These are phyloP conservation scores for Lobophora halterata DNA, from an alignment of 2,888 invertebrate genomes.

Conservation along the genomic window DNA sequence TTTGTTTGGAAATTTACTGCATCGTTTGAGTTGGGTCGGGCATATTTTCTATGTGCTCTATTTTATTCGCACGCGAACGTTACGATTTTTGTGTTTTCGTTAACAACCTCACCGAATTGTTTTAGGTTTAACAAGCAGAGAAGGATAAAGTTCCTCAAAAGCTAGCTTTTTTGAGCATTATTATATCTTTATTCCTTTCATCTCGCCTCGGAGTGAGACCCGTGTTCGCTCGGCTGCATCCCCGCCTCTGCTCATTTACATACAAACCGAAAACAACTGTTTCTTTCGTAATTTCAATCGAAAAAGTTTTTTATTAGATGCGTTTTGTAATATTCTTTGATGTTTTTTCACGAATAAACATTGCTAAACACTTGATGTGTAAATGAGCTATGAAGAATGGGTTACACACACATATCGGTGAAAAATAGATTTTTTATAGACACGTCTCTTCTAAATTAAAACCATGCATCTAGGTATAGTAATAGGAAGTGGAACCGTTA, in stretches of 20 bases:
- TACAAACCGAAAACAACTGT: conserved; percentile 30
- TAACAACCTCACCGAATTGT: not conserved
- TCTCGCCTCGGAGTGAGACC: too few species aligned
- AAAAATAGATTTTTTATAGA: too few species aligned
- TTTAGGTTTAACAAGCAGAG: too few species aligned
- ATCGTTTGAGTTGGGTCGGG: conserved; percentile 12
- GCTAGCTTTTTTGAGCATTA: too few species aligned
- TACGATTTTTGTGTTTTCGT: conserved; percentile 10
- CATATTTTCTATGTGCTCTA: conserved; percentile 4
- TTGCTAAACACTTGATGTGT: too few species aligned
- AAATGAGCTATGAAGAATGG: too few species aligned
- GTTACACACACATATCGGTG: too few species aligned
- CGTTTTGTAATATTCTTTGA: not conserved
- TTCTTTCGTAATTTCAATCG: conserved; percentile 18
- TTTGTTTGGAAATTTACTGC: conserved; percentile 10
- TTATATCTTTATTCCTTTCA: too few species aligned
- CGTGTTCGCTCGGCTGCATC: conserved; percentile 7
- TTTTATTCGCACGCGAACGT: conserved; percentile 7
- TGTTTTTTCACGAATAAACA: not conserved
- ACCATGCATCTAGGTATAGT: too few species aligned
- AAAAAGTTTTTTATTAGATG: conserved; percentile 15
- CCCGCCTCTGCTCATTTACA: conserved; percentile 23
- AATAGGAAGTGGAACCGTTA: too few species aligned
- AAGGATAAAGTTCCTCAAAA: too few species aligned
- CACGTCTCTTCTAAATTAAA: too few species aligned